Base-by-base conservation (phyloP, 1,140 invertebrate genomes). In the Bombus consobrinus region DNA sequence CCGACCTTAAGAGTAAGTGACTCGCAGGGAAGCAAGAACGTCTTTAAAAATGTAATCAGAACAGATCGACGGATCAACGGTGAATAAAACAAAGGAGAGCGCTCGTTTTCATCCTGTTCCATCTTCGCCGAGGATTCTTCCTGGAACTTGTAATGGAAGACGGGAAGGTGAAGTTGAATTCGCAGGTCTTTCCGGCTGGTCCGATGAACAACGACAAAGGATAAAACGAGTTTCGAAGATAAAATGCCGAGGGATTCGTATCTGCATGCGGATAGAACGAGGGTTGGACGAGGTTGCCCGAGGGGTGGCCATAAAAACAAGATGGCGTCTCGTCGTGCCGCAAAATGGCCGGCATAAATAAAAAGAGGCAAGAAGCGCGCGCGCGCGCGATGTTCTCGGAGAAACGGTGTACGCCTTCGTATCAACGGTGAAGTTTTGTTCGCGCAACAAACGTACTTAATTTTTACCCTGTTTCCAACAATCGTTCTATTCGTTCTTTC, bases 271-370 rank as follows among this genome's bases (percentile, higher is more conserved):
- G 86, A 90, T 83, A 73, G 81, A 75, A 87, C 34, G 75, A 81
- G 85, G 78, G 59, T 64, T 74, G 86, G 83, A 90, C 75, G 92
- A 15, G 53, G 41, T 15, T 47, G n/a, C 34, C 37, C 28, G 64
- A 77, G 90, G 89, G 92, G 91, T 89, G 85, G 87, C 92, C 87
- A 87, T 94, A 94, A 94, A 94, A 95, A 92, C 92, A 94, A 94
- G 90, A 94, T 95, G 93, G 93, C 91, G 86, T 77, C 66, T n/a
- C 75, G 83, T 87, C 79, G 73, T 76, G 92, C 91, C 89, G 85
- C 93, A 93, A 94, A 94, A 94, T 94, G 93, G 94, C 91, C 87
- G 90, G 74, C 85, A 90, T 94, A 92, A 94, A 94, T 94, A 94
- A 94, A 93, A 87, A 88, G 88, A 72, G 72, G 74, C 76, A 84